Conservation (phyloP, 2,797 vertebrate species). For the Notolepis coatsorum region DNA sequence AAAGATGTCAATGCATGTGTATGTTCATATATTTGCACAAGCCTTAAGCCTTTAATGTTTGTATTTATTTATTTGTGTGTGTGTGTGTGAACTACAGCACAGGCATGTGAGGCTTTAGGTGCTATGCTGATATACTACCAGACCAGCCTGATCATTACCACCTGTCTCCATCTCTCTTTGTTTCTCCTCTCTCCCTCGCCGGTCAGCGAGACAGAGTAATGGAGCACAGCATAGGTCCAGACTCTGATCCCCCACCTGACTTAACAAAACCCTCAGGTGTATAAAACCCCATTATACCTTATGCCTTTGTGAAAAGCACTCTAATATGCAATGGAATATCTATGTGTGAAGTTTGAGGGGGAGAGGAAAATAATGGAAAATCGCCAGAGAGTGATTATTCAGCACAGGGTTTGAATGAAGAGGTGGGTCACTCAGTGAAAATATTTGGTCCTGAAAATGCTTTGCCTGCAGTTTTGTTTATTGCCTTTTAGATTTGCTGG, state of each 20-base stretch:
- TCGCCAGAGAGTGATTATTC: not conserved
- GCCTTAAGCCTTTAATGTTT: too few species aligned
- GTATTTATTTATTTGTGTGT: slow-evolving; percentile 15
- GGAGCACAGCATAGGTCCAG: slow-evolving; percentile 54
- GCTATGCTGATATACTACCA: too few species aligned
- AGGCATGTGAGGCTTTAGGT: not conserved
- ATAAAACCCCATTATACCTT: slow-evolving; percentile 31
- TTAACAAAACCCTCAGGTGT: slow-evolving; percentile 47
- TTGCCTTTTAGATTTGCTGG: not conserved
- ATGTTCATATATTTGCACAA: too few species aligned
- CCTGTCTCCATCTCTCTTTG: slow-evolving; percentile 28
- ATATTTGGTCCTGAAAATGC: not conserved
- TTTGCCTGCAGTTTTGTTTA: slow-evolving; percentile 1
- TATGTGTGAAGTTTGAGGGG: slow-evolving; percentile 7
- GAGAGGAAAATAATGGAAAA: not conserved
- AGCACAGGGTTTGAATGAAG: not conserved
- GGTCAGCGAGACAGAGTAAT: slow-evolving; percentile 60
- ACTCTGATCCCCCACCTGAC: slow-evolving; percentile 51
- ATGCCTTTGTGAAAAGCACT: slow-evolving; percentile 5
- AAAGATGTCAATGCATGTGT: too few species aligned
- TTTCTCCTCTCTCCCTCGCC: not conserved
- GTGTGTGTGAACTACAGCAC: slow-evolving; percentile 25
- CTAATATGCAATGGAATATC: slow-evolving; percentile 24
- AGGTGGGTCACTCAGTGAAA: not conserved
- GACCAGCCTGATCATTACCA: slow-evolving; percentile 40